Percentiles rank a stretch among this genome's conserved stretches.
Conservation (phyloP, 2,888 invertebrate species). For the Thera obeliscata region DNA sequence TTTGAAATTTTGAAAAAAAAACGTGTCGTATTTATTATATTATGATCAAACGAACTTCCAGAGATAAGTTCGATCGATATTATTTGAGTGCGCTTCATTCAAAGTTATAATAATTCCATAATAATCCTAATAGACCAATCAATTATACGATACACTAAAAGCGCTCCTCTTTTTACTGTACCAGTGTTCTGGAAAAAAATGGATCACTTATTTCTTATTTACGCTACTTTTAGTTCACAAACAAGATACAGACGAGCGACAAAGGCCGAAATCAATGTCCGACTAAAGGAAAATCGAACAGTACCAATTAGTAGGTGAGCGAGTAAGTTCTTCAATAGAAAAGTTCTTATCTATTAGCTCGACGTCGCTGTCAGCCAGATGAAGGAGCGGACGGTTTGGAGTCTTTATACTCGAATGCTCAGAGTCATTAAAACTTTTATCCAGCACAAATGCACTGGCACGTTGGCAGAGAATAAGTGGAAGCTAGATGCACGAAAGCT, state of each 20-base stretch:
- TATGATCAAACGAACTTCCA: too few relatives aligned
- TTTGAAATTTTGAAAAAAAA: too few relatives aligned
- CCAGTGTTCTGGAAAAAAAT: too few relatives aligned
- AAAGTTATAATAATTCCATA: too few relatives aligned
- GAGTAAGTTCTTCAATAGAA: constrained; percentile 54
- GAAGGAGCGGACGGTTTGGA: constrained; percentile 55
- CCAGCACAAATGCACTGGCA: constrained; percentile 63
- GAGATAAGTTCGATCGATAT: too few relatives aligned
- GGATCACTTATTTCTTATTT: too few relatives aligned
- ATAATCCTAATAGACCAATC: too few relatives aligned
- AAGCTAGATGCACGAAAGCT: constrained; percentile 1
- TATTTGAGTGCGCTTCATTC: too few relatives aligned
- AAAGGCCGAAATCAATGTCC: constrained; percentile 38
- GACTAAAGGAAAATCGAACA: constrained; percentile 33
- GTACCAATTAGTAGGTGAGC: constrained; percentile 42
- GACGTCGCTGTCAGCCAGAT: constrained; percentile 55
- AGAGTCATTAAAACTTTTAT: constrained; percentile 73
- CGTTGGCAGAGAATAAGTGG: constrained; percentile 32
- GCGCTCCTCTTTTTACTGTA: too few relatives aligned
- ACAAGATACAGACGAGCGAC: constrained; percentile 14
- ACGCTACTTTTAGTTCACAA: not conserved
- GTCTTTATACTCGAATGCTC: constrained; percentile 62
- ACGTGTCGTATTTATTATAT: too few relatives aligned
- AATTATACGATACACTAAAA: too few relatives aligned
- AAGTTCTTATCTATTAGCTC: constrained; percentile 64